phyloP scores from a whole-genome alignment of 53 echinoderm and acorn worm species.

The Mesocentrotus franciscanus region DNA sequence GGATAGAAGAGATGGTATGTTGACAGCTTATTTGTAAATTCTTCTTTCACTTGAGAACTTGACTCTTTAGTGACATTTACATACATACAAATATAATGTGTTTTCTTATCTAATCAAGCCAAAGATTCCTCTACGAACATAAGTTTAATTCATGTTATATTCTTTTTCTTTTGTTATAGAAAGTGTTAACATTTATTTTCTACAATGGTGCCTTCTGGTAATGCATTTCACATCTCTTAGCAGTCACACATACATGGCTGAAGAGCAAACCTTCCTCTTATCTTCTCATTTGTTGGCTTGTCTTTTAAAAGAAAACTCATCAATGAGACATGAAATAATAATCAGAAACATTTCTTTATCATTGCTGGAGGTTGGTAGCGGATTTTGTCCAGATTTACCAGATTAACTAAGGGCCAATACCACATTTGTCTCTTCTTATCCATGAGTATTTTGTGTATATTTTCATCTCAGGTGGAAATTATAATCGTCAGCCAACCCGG shows the following conservation, averaged over 20 bases:
- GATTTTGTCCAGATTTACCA: no score
- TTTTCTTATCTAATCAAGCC: neutral
- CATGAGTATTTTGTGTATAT: neutral
- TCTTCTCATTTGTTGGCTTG: no score
- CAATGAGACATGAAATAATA: neutral
- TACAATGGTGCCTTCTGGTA: no score
- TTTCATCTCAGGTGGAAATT: constrained; percentile 61
- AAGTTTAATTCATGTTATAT: no score
- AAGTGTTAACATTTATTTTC: no score
- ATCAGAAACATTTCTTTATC: neutral
- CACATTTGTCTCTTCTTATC: neutral
- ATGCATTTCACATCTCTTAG: no score
- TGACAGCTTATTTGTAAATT: neutral
- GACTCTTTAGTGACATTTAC: constrained; percentile 8
- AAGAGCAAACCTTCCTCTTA: no score
- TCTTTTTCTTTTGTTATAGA: no score
- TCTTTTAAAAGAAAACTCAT: neutral
- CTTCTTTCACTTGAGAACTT: neutral
- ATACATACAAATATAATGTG: neutral
- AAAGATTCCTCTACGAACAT: no score
- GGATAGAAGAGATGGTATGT: constrained; percentile 74
- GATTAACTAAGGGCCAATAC: no score
- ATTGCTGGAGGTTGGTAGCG: neutral
- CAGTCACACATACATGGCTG: no score
- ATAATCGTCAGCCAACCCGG: constrained; percentile 69